A percentile compares a stretch with the other conserved stretches of the same genome.
phyloP scores from a whole-genome alignment of 2,797 vertebrate species.

The Etheostoma perlongum region DNA sequence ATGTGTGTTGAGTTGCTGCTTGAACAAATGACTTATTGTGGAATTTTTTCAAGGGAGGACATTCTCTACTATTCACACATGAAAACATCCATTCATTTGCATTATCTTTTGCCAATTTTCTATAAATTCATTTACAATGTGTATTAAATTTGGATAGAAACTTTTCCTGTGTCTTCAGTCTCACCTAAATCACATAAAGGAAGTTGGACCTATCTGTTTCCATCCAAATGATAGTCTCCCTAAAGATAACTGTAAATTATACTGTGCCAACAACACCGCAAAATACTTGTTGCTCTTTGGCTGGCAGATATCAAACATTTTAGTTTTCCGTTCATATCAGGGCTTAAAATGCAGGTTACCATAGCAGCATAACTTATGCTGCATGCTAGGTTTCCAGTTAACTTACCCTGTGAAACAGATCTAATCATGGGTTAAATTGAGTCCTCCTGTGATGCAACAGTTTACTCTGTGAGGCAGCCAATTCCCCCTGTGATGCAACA shows the following conservation, averaged over 20 bases:
- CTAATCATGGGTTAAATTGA: constrained; percentile 7
- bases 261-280: background rate
- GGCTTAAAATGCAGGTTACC: background rate
- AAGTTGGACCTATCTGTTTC: background rate
- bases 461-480: constrained; percentile 36
- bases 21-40: too few species aligned
- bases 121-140: background rate
- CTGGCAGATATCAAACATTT: background rate
- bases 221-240: background rate
- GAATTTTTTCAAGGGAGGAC: too few species aligned
- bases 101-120: background rate
- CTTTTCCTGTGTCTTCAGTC: background rate
- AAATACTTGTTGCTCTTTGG: background rate
- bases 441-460: constrained; percentile 59
- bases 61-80: too few species aligned
- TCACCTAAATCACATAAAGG: background rate
- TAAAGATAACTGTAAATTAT: background rate
- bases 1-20: too few species aligned
- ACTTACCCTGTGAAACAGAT: constrained; percentile 4
- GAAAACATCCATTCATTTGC: background rate
- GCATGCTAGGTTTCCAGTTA: constrained; percentile 7
- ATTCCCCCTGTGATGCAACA: constrained; percentile 57
- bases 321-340: background rate
- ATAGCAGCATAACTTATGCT: background rate
- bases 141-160: background rate